Base-by-base conservation (phyloP, 2,888 invertebrate genomes). In the Germaria angustata region DNA sequence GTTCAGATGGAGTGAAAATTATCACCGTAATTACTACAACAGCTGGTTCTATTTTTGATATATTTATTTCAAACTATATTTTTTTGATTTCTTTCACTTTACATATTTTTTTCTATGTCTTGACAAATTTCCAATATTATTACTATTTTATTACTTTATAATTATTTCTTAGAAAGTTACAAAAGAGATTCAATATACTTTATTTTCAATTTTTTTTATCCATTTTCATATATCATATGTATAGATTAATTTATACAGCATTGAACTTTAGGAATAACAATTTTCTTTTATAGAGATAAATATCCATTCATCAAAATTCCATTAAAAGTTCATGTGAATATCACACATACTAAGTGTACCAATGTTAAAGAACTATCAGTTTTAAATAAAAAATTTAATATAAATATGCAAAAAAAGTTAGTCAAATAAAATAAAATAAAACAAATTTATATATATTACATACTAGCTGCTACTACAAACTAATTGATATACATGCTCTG, bases 401-500 rank as follows among this genome's bases (percentile, higher is more conserved):
- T 2, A 9, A 9, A 24, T 4, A n/a, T 3, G 41, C n/a, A 11
- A 20, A 32, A 20, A 15, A 46, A 28, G 7, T 59, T 5, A 34
- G 34, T 55, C 34, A 53, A 15, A 13, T 15, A 44, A 34, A 22
- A 68, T 39, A 61, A 32, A 28, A 39, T n/a, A 41, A 59, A 20
- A 28, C 15, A 49, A 34, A 28, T 39, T 36, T 49, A 5, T 17
- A 22, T 71, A 17, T 36, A 61, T 28, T 4, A 61, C 13, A 59
- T 24, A 36, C 13, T 0, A 39, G 8, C 2, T 28, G 1, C 3
- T 57, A 61, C 28, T 49, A 63, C 32, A 73, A 77, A 77, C 77
- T 81, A 81, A 81, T 81, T 81, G 77, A 81, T 81, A 81, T 77
- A 77, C 66, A 77, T 72, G 22, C 55, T 20, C 46, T 66, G 68